phyloP scores from a whole-genome alignment of 2,797 vertebrate genomes.

The Synaphobranchus kaupii region DNA sequence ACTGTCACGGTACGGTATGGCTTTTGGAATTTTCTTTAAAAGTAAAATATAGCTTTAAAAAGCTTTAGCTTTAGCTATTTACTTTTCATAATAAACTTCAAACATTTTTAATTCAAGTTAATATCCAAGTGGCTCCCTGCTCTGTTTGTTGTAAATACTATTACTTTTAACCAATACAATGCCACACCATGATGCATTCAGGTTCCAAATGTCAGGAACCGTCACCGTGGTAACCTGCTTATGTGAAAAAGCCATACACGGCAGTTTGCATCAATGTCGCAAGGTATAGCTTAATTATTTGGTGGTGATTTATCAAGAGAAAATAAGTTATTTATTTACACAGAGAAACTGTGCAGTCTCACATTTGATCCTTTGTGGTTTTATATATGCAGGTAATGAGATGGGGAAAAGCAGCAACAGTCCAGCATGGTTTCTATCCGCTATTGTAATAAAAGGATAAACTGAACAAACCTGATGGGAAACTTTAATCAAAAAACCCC shows the following conservation, averaged over 20 bases:
- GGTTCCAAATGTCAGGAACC: not conserved
- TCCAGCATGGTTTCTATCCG: not conserved
- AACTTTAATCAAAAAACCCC: not conserved
- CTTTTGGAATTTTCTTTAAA: not conserved
- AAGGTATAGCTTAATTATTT: not conserved
- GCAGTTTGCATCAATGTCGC: not conserved
- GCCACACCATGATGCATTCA: not conserved
- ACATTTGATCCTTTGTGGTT: not conserved
- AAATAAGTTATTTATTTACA: not conserved
- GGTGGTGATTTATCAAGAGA: constrained; percentile 11
- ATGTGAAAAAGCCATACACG: not conserved
- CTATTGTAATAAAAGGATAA: not conserved
- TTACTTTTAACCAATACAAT: not conserved
- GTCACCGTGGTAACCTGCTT: not conserved
- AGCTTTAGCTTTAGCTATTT: too few relatives aligned
- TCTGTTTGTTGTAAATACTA: not conserved
- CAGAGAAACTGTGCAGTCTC: not conserved
- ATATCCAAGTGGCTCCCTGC: too few relatives aligned
- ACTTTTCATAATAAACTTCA: too few relatives aligned
- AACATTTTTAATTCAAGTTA: too few relatives aligned
- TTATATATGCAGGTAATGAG: not conserved
- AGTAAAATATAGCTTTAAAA: not conserved
- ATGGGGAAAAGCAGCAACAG: not conserved
- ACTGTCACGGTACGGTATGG: not conserved
- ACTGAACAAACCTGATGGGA: not conserved